These are phyloP conservation scores for Ciconia stormi DNA, from an alignment of 2,113 vertebrate genomes.

Conservation along the genomic window DNA sequence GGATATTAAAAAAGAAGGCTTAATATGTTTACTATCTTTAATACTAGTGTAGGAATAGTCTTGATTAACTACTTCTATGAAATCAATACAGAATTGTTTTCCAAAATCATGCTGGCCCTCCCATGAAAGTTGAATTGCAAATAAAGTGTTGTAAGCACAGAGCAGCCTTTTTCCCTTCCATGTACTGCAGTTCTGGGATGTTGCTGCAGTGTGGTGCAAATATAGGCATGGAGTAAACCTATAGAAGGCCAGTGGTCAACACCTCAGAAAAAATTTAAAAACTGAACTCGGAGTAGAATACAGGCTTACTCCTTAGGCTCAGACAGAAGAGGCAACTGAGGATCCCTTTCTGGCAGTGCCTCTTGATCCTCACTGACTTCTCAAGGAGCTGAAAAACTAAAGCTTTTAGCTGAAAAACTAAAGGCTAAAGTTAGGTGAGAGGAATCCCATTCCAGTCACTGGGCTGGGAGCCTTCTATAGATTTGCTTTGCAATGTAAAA, in stretches of 20 bases:
- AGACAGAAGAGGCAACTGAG: not conserved
- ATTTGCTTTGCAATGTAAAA: not conserved
- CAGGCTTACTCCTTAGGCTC: not conserved
- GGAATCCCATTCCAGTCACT: not conserved
- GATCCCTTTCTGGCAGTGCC: not conserved
- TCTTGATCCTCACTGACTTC: not conserved
- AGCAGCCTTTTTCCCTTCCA: not conserved
- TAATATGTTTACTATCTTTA: not conserved
- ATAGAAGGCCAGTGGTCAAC: not conserved
- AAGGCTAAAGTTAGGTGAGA: not conserved
- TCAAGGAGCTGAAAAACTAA: not conserved
- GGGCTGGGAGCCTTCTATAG: not conserved
- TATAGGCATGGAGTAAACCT: not conserved
- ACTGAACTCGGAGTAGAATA: not conserved
- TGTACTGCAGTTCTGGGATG: not conserved
- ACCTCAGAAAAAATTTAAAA: not conserved
- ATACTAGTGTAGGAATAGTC: not conserved
- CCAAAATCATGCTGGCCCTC: not conserved
- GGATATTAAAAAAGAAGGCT: not conserved
- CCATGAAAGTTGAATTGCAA: not conserved
- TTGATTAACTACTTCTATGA: not conserved
- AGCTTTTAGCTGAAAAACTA: not conserved
- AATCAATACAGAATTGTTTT: not conserved
- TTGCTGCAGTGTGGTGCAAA: not conserved
- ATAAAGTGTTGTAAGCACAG: not conserved